Conservation (phyloP, 2,888 invertebrate species). For the Eilema sororculum region DNA sequence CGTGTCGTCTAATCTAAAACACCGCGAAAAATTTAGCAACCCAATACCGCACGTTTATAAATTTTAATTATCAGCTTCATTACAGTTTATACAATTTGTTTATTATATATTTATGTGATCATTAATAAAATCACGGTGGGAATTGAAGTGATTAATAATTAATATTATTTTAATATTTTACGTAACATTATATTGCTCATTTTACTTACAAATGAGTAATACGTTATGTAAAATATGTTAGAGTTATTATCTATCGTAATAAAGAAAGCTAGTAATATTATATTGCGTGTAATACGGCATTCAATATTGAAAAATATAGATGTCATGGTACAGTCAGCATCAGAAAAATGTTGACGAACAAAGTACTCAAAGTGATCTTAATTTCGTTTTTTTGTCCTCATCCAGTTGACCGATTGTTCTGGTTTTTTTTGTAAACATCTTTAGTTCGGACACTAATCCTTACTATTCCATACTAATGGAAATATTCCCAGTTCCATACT, state of each 20-base stretch:
- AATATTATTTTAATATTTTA: constrained; percentile 3
- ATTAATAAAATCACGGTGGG: constrained; percentile 40
- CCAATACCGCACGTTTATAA: constrained; percentile 25
- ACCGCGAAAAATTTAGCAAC: constrained; percentile 28
- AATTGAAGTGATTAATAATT: constrained; percentile 13
- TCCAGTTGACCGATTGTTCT: too few species aligned
- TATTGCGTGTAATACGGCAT: not conserved
- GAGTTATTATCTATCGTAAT: not conserved
- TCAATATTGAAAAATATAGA: not conserved
- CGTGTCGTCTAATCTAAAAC: constrained; percentile 32
- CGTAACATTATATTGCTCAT: not conserved
- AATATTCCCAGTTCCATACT: too few species aligned
- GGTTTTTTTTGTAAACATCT: too few species aligned
- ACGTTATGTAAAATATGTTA: not conserved
- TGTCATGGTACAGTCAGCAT: too few species aligned
- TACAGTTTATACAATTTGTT: constrained; percentile 22
- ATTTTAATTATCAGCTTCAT: constrained; percentile 40
- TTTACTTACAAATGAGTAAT: constrained; percentile 3
- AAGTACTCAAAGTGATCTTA: too few species aligned
- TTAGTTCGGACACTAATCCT: too few species aligned
- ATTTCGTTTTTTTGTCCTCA: too few species aligned
- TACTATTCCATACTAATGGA: too few species aligned
- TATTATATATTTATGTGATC: constrained; percentile 21
- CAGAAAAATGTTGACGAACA: too few species aligned
- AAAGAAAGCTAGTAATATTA: not conserved